These are phyloP conservation scores for Colinus virginianus DNA, from an alignment of 2,113 vertebrate species.

Conservation along the genomic window DNA sequence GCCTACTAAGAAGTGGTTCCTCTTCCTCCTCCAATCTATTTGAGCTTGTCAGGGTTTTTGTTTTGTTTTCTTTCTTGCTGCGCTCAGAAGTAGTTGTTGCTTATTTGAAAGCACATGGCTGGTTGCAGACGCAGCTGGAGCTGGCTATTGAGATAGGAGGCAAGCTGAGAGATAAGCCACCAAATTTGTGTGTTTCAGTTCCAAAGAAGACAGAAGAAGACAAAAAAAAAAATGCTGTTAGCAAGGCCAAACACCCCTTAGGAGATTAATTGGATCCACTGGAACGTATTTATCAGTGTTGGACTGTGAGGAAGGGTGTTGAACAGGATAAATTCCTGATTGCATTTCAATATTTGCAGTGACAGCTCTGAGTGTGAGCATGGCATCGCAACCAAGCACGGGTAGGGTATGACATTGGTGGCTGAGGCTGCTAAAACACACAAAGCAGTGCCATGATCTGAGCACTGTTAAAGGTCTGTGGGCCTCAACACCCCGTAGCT, in stretches of 20 bases:
- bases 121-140: slow-evolving; percentile 59
- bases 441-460: not conserved
- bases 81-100: not conserved
- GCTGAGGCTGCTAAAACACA: not conserved
- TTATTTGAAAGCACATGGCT: slow-evolving; percentile 23
- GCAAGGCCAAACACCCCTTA: slow-evolving; percentile 53
- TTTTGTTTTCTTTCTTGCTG: not conserved
- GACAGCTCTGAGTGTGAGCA: not conserved
- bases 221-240: not conserved
- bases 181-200: slow-evolving; percentile 7
- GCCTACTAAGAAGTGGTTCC: not conserved
- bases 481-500: not conserved
- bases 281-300: slow-evolving; percentile 46
- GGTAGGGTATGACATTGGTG: not conserved
- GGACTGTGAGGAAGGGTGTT: slow-evolving; percentile 45
- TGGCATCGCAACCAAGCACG: accelerated
- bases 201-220: slow-evolving; percentile 56
- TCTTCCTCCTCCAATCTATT: not conserved
- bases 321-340: slow-evolving; percentile 51
- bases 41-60: slow-evolving; percentile 12
- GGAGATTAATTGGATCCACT: slow-evolving; percentile 69
- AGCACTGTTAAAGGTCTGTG: not conserved
- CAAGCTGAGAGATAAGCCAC: slow-evolving; percentile 62
- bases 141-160: slow-evolving; percentile 38
- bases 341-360: not conserved